phyloP scores from a whole-genome alignment of 2,113 vertebrate genomes.

The Anthoscopus minutus region DNA sequence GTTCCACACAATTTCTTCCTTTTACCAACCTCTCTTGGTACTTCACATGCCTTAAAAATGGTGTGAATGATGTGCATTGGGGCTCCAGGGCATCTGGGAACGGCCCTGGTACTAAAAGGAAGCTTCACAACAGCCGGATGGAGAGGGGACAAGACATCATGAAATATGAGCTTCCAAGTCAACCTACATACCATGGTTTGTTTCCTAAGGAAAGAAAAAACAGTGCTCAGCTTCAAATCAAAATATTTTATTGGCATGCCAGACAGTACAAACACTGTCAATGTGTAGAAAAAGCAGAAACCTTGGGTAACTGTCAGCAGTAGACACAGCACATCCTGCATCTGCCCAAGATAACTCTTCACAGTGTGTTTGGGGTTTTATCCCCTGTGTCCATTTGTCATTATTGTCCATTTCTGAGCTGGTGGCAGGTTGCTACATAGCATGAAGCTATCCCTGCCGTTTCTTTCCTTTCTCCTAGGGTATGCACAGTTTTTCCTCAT shows the following conservation, averaged over 20 bases:
- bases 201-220: neutral
- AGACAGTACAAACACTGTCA: neutral
- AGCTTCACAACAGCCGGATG: neutral
- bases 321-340: neutral
- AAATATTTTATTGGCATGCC: conserved; percentile 24
- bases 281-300: conserved; percentile 25
- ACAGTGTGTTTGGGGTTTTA: conserved; percentile 53
- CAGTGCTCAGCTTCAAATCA: conserved; percentile 13
- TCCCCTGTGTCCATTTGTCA: conserved; percentile 66
- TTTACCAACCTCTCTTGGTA: neutral
- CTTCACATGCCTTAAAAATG: neutral
- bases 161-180: neutral
- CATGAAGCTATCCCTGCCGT: conserved; percentile 59
- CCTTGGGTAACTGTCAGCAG: conserved; percentile 31
- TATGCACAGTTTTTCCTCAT: conserved; percentile 63
- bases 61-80: fast-evolving
- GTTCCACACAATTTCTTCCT: neutral
- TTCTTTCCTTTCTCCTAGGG: conserved; percentile 68
- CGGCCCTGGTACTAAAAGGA: neutral
- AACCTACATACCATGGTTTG: neutral
- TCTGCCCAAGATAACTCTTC: conserved; percentile 48
- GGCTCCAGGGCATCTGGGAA: neutral
- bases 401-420: conserved; percentile 63
- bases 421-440: conserved; percentile 65
- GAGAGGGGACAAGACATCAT: neutral